Base-by-base conservation (phyloP, 2,113 vertebrate genomes). In the Maccullochella peelii region DNA sequence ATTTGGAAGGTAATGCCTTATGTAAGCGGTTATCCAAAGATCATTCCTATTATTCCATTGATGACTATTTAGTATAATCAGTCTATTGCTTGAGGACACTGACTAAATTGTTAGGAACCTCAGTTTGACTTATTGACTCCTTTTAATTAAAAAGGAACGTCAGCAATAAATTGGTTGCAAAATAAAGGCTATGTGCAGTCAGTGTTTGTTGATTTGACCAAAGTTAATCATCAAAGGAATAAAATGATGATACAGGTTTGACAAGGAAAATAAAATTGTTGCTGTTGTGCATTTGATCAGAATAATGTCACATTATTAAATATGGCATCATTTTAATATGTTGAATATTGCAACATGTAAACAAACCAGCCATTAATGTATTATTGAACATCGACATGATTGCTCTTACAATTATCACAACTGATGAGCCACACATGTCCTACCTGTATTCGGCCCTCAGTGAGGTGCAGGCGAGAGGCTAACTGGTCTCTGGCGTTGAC, bases 361-460 rank as follows among this genome's bases (percentile, higher is more conserved):
- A 36, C 8, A 23, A 25, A 75, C 30, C 27, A 42, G 10, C 6
- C 38, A 65, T 20, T 36, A 20, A n/a, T 10, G 44, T 47, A 25
- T 33, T 33, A 63, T 12, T 50, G 66, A 14, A 69, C 18, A 4
- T 25, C 21, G 33, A 16, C 27, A 36, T 21, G 8, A 67, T 36
- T 0, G 54, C 38, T 52, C 15, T 79, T n/a, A n/a, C 3, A 40
- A 30, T 18, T 1, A 33, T 70, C 14, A 33, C 12, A n/a, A 30
- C n/a, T 8, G 54, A 62, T 50, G 33, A 25, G 25, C 27, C 59
- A 50, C 2, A 0, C 5, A 18, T 71, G 8, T 78, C 50, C 12
- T 30, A 94, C 93, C 91, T 94, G 94, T 89, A 95, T 91, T 0
- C 91, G 67, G 18, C 84, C 82, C 76, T 94, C 92, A 0, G 67